These are phyloP conservation scores for Tetraodon nigroviridis DNA, from an alignment of 2,113 vertebrate genomes.

Conservation along the genomic window DNA sequence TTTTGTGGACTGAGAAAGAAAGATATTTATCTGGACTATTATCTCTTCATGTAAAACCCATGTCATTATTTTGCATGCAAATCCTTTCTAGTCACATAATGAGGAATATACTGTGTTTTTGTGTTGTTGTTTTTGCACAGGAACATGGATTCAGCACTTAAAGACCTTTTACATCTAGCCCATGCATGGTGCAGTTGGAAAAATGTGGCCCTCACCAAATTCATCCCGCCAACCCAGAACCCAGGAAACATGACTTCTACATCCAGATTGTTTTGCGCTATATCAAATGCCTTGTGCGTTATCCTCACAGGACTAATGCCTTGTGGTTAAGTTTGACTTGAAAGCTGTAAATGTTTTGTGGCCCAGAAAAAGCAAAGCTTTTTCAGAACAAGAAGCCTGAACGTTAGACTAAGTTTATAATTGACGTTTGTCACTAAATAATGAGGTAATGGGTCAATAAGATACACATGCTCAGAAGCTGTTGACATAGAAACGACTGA, in stretches of 20 bases:
- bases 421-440: constrained; percentile 67
- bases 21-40: constrained; percentile 60
- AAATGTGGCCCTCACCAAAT: constrained; percentile 46
- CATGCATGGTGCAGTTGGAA: constrained; percentile 61
- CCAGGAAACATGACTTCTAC: constrained; percentile 29
- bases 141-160: constrained; percentile 61
- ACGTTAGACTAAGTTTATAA: constrained; percentile 49
- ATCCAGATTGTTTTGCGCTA: constrained; percentile 65
- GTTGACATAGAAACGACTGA: constrained; percentile 28
- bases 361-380: constrained; percentile 56
- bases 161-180: constrained; percentile 54
- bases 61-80: constrained; percentile 70
- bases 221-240: constrained; percentile 37
- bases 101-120: constrained; percentile 61
- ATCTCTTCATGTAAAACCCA: constrained; percentile 62
- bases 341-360: constrained; percentile 36
- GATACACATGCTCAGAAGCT: constrained; percentile 36
- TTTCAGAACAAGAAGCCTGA: constrained; percentile 41
- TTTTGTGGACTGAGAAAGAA: constrained; percentile 58
- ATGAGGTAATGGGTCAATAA: constrained; percentile 38
- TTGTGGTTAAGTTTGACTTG: constrained; percentile 43
- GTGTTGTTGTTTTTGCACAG: constrained; percentile 61
- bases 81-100: constrained; percentile 59
- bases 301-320: constrained; percentile 49
- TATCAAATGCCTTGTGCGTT: constrained; percentile 61